phyloP scores from a whole-genome alignment of 2,888 invertebrate genomes.

The Melipona beecheii region DNA sequence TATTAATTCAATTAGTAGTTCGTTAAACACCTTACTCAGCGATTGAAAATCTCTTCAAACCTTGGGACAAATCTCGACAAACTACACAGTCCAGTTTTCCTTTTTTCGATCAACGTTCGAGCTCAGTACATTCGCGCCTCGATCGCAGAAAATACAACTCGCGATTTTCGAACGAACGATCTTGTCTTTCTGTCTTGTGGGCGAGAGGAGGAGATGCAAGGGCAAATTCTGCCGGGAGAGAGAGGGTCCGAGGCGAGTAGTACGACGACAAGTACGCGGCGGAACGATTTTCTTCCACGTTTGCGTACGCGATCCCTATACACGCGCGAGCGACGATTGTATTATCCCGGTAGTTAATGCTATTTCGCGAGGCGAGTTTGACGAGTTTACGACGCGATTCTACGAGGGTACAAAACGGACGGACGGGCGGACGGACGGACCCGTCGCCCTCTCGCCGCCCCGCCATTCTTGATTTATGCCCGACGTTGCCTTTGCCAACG shows the following conservation, averaged over 20 bases:
- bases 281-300: slow-evolving; percentile 37
- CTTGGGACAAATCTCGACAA: no score
- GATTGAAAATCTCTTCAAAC: no score
- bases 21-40: no score
- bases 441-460: slow-evolving; percentile 36
- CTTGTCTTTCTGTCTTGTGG: not conserved
- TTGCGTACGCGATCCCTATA: slow-evolving; percentile 25
- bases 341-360: slow-evolving; percentile 83
- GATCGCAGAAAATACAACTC: no score
- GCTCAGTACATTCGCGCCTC: no score
- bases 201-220: no score
- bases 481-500: slow-evolving; percentile 83
- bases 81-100: no score
- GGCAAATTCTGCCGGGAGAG: not conserved
- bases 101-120: no score
- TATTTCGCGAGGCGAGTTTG: slow-evolving; percentile 83
- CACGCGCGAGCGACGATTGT: slow-evolving; percentile 78
- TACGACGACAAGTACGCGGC: not conserved
- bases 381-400: slow-evolving; percentile 83
- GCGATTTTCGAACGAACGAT: no score
- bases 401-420: slow-evolving; percentile 76
- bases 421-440: slow-evolving; percentile 66
- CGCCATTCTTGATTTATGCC: slow-evolving; percentile 82
- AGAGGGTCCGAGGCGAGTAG: no score
- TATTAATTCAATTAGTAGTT: no score